Base-by-base conservation (phyloP, 2,888 invertebrate species). In the Lasioglossum marginatum region DNA sequence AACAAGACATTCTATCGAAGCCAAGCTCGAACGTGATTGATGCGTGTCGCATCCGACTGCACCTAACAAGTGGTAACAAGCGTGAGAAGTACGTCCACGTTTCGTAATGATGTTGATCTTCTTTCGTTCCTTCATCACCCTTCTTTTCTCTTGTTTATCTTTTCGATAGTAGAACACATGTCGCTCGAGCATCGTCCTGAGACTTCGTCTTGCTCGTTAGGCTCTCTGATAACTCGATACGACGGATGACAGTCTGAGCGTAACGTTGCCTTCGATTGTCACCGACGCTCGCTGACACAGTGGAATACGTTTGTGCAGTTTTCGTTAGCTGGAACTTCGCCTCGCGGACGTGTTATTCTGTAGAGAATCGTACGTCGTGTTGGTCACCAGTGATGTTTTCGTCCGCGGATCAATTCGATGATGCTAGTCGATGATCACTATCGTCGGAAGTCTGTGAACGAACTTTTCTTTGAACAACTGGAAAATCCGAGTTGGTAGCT, bases 51-150 rank as follows among this genome's bases (percentile, higher is more conserved):
- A 74, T 86, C 73, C 86, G 52, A 76, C 81, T 71, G 66, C 63
- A 71, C 82, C 86, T 86, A 87, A 87, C 87, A 87, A 87, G 87
- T 87, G 87, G 87, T 76, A 57, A 87, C 87, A 71, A 82, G 73
- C 77, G 85, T 70, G 45, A 82, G 74, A 71, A 86, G 81, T 82
- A 85, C 73, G 85, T 85, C 77, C 60, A 70, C 71, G 63, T 73
- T 75, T 34, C 27, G 70, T 60, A 52, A 19, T 37, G 45, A 45
- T 45, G 16, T 16, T n/a, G 4, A 23, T 40, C 34, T 37, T 68
- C 37, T 68, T 23, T 23, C 37, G 19, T 37, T 43, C n/a, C 31
- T 12, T 48, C 16, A 3, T 60, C 34, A 34, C 0, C 27, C n/a
- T 19, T 37, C n/a, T 43, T 40, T n/a, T 57, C 52, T 31, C 6